Percentiles rank a stretch among this genome's conserved stretches.
phyloP scores from a whole-genome alignment of 2,888 invertebrate genomes.

The Caenorhabditis sp. region DNA sequence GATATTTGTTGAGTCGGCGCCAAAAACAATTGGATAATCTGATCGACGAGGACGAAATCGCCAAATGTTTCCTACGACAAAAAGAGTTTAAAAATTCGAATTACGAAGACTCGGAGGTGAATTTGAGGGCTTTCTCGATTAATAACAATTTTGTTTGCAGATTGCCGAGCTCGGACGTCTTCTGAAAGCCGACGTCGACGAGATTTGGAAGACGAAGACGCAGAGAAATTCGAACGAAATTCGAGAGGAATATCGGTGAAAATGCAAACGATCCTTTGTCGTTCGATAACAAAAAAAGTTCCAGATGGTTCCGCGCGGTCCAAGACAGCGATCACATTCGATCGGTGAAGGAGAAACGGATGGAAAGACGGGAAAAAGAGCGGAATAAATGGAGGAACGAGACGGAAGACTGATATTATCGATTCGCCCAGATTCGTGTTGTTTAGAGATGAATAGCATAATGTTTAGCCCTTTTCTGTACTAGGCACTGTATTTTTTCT shows the following conservation, averaged over 20 bases:
- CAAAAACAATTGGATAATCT: slow-evolving; percentile 66
- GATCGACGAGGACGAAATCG: slow-evolving; percentile 74
- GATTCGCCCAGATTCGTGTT: not conserved
- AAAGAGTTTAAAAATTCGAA: slow-evolving; percentile 62
- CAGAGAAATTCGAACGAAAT: slow-evolving; percentile 65
- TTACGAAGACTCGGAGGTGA: slow-evolving; percentile 63
- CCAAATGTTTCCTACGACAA: slow-evolving; percentile 73
- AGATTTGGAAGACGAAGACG: slow-evolving; percentile 61
- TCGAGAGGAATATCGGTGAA: slow-evolving; percentile 67
- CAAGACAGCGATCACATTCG: slow-evolving; percentile 61
- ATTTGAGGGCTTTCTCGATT: not conserved
- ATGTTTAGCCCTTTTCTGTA: not conserved
- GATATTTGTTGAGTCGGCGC: slow-evolving; percentile 61
- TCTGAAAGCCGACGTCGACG: slow-evolving; percentile 72
- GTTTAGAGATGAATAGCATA: not conserved
- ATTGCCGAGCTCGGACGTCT: slow-evolving; percentile 62
- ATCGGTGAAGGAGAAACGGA: slow-evolving; percentile 52
- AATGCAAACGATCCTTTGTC: too few relatives aligned
- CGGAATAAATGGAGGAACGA: slow-evolving; percentile 50
- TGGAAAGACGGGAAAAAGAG: slow-evolving; percentile 39
- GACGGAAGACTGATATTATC: too few relatives aligned
- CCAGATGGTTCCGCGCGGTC: slow-evolving; percentile 64
- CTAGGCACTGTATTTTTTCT: not conserved
- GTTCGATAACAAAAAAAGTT: too few relatives aligned
- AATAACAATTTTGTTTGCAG: slow-evolving; percentile 30